A percentile compares a stretch with the other conserved stretches of the same genome.
These are phyloP conservation scores for Scolopax mira DNA, from an alignment of 2,113 vertebrate genomes.

Conservation along the genomic window DNA sequence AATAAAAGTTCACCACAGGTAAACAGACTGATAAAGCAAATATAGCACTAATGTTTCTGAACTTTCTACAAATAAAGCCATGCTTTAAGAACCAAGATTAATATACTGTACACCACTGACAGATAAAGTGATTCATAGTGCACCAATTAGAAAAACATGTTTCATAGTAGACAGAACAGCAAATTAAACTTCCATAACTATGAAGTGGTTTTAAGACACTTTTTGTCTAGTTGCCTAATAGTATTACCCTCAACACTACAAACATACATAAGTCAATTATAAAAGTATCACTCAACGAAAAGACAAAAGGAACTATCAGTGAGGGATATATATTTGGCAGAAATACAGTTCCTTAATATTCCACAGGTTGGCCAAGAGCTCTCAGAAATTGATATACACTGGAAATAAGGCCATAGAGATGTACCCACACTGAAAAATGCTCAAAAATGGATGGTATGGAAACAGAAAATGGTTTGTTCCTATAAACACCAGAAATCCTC, in stretches of 20 bases:
- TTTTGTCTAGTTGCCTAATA: not conserved
- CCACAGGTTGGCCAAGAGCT: not conserved
- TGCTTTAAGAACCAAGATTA: not conserved
- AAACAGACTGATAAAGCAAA: slow-evolving; percentile 2
- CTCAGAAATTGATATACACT: not conserved
- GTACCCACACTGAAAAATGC: not conserved
- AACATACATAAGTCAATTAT: not conserved
- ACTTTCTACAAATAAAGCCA: not conserved
- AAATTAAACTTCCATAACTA: not conserved
- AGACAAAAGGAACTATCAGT: not conserved
- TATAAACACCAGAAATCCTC: not conserved
- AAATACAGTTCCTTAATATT: not conserved
- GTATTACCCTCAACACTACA: not conserved
- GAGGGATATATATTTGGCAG: not conserved
- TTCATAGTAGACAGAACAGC: not conserved
- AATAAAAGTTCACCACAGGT: not conserved
- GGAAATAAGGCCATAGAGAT: not conserved
- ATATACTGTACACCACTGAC: not conserved
- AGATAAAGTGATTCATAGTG: not conserved
- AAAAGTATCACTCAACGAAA: not conserved
- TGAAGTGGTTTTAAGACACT: not conserved
- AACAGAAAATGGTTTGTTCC: not conserved
- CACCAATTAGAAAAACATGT: not conserved
- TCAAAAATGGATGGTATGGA: not conserved
- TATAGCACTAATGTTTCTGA: not conserved